phyloP scores from a whole-genome alignment of 2,888 invertebrate genomes.

The Nasonia oneida region DNA sequence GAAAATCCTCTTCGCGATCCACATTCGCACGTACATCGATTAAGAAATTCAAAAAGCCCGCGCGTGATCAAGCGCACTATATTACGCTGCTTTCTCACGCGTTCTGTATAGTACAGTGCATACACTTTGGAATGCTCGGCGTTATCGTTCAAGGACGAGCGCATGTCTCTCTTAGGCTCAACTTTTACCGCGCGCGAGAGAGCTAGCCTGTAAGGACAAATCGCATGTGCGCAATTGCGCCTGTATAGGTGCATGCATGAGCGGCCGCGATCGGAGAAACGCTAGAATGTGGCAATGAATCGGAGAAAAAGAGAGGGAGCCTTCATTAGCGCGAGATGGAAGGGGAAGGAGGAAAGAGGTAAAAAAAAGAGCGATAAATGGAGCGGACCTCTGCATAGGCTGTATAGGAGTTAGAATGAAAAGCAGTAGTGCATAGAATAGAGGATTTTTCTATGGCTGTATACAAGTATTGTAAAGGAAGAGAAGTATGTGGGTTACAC shows the following conservation, averaged over 20 bases:
- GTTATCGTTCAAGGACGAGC: slow-evolving; percentile 74
- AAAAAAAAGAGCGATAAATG: slow-evolving; percentile 31
- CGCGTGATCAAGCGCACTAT: not conserved
- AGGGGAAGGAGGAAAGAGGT: not conserved
- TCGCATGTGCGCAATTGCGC: slow-evolving; percentile 8
- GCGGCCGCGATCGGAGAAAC: slow-evolving; percentile 15
- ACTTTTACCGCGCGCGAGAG: slow-evolving; percentile 63
- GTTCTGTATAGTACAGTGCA: not conserved
- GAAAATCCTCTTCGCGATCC: not conserved
- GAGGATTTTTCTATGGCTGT: not conserved
- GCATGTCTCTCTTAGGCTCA: slow-evolving; percentile 59
- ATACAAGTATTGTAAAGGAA: not conserved
- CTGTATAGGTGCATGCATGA: not conserved
- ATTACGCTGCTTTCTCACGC: slow-evolving; percentile 9
- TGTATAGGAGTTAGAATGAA: not conserved
- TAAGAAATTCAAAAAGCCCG: slow-evolving; percentile 3
- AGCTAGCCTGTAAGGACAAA: slow-evolving; percentile 44
- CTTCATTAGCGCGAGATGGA: slow-evolving; percentile 35
- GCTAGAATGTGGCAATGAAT: slow-evolving; percentile 50
- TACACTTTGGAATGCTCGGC: slow-evolving; percentile 65
- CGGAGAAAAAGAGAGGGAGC: slow-evolving; percentile 44
- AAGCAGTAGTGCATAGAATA: not conserved
- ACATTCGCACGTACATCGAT: not conserved
- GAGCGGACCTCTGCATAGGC: not conserved
- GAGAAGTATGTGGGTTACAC: not conserved